Evolutionary conservation across 1,140 invertebrate species (phyloP), one percentile per base, ranked within the genome.

Genomic region (Psix sp.): DNA sequence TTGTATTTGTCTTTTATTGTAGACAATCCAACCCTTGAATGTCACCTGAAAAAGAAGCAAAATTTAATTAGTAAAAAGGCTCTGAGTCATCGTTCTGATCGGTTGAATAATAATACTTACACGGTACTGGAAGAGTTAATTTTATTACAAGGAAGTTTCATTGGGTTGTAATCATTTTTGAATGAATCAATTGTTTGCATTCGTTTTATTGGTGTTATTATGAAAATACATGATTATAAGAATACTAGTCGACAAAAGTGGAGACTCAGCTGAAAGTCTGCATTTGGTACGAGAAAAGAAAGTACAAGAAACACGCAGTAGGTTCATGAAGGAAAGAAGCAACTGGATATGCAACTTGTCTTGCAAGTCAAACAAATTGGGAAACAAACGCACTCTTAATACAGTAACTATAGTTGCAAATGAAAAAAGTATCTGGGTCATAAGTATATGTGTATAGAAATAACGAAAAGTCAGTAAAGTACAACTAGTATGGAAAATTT

Each of bases 141-240:
- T 24, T 7, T 4, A 24, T 24, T 24, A 24, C 7, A 24, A 24
- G n/a, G n/a, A n/a, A n/a, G n/a, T n/a, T n/a, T n/a, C n/a, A n/a
- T n/a, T n/a, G 1, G 2, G 6, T 29, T 29, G 18, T 48, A 39
- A 40, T 56, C 24, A 38, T 39, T 56, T 57, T 43, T 45, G 7
- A 26, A 46, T 54, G 2, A 29, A 29, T 48, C 16, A 38, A 56
- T 56, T 63, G 2, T 66, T 11, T 35, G 36, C 21, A 39, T 66
- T 56, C 33, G 77, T 72, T 85, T 85, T 86, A 85, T 85, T 86
- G 70, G 77, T 79, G 67, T 76, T 72, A 77, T 83, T 85, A 85
- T 73, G 81, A 84, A 85, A 84, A 84, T 85, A 86, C 84, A 86
- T 82, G 76, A 79, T 77, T 82, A 83, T 82, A 83, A 78, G 81